These are phyloP conservation scores for Metallyticus violacea DNA, from an alignment of 2,888 invertebrate genomes.

Conservation along the genomic window DNA sequence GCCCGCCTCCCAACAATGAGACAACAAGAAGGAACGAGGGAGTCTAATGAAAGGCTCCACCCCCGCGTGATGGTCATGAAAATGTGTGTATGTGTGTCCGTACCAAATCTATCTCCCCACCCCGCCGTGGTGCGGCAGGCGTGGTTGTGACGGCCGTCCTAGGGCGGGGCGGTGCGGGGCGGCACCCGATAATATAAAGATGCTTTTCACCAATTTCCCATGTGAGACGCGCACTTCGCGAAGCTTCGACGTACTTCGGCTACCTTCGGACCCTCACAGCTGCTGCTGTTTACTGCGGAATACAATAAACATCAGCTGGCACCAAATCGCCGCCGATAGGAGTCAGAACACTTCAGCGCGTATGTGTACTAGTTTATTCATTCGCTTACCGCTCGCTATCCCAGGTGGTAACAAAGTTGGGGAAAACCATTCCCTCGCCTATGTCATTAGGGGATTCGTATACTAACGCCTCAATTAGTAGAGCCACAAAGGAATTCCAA, in stretches of 20 bases:
- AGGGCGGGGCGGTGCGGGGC: neutral
- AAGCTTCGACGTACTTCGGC: neutral
- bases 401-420: too few species aligned
- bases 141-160: neutral
- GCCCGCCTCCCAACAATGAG: neutral
- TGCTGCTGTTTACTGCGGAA: neutral
- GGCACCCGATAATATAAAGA: neutral
- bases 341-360: too few species aligned
- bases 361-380: too few species aligned
- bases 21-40: neutral
- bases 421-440: too few species aligned
- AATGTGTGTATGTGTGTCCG: too few species aligned
- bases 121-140: neutral
- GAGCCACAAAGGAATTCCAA: too few species aligned
- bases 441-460: too few species aligned
- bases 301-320: neutral
- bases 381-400: too few species aligned
- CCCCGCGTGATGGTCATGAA: neutral
- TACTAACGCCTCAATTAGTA: too few species aligned
- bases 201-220: neutral
- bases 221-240: neutral
- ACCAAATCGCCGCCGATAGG: too few species aligned
- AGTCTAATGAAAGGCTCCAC: neutral
- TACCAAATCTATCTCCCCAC: neutral
- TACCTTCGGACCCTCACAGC: neutral